These are phyloP conservation scores for Chelonoidis abingdonii DNA, from an alignment of 2,113 vertebrate genomes.

Conservation along the genomic window DNA sequence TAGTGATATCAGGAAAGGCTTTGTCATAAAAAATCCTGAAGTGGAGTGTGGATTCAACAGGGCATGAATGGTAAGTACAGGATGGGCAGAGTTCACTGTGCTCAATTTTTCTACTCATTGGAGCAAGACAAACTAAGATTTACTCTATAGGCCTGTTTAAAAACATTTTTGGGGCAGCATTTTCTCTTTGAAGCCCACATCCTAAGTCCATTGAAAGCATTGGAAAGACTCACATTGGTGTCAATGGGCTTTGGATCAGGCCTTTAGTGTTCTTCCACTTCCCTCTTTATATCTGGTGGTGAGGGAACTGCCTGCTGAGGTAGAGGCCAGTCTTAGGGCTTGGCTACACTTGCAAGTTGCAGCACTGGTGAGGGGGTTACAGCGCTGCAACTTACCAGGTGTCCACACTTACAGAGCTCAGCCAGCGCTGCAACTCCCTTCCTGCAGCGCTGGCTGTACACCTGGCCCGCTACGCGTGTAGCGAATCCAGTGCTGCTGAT, in stretches of 20 bases:
- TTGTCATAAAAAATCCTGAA: background rate
- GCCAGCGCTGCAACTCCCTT: too few species aligned
- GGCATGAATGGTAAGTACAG: background rate
- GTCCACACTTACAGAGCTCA: too few species aligned
- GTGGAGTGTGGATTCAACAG: background rate
- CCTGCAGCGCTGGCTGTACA: too few species aligned
- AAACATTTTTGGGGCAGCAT: background rate
- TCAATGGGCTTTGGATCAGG: background rate
- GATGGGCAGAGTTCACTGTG: background rate
- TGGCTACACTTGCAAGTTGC: too few species aligned
- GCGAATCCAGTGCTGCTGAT: too few species aligned
- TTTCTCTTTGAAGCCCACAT: background rate
- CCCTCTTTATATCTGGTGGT: background rate
- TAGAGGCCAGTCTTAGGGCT: background rate
- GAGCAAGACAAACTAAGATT: background rate
- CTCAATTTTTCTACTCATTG: background rate
- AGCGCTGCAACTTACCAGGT: too few species aligned
- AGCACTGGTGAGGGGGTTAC: too few species aligned
- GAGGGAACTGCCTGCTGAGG: background rate
- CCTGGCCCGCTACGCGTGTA: too few species aligned
- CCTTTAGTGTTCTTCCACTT: fast-evolving
- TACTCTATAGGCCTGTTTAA: background rate
- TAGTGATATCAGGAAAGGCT: background rate
- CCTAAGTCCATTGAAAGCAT: background rate
- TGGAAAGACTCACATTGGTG: background rate